Evolutionary conservation across 2,113 vertebrate species (phyloP), one percentile per base, ranked within the genome.

Genomic region (Leptobrachium leishanense): DNA sequence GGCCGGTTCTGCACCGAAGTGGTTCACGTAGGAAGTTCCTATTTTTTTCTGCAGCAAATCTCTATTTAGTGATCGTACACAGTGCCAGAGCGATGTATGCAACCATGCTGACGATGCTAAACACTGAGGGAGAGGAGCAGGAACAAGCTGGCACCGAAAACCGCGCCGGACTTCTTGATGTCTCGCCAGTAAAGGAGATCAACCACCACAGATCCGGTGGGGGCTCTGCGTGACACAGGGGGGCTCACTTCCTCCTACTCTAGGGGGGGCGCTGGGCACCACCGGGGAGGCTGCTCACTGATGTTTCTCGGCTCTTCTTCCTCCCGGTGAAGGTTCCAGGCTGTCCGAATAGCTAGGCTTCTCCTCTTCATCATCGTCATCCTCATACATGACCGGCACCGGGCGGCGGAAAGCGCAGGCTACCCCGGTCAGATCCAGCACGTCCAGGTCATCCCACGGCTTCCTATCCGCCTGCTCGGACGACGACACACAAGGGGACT

Each of bases 151-250:
- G 94, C 95, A 72, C 97, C 95, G 46, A 99, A 98, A 86, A 98
- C 97, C 88, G 94, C 95, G 79, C 95, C 96, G 0, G 96, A 96
- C 88, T 93, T 95, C 95, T 96, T 96, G 84, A 99, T 92, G 85
- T 99, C 96, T 79, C 96, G 95, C 98, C 98, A 99, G 93, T 97
- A 97, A 85, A 99, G 91, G 82, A 99, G 96, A 85, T 99, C 96
- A 88, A 97, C 93, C 92, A 97, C 98, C 77, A 74, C 77, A 0
- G 87, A 85, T 65, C 84, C 84, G 0, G 86, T 82, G 59, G 85
- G 86, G 72, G 82, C 83, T 64, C 59, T 68, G 84, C 84, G 82
- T 78, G 86, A 85, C 7, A 80, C 83, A 10, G 82, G 54, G 42
- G 76, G 81, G 2, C 74, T 68, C 55, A 77, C 20, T 31, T 31